Evolutionary conservation across 1,140 invertebrate genomes (phyloP), one percentile per base, ranked within the genome.

Genomic region (Heliothis virescens): DNA sequence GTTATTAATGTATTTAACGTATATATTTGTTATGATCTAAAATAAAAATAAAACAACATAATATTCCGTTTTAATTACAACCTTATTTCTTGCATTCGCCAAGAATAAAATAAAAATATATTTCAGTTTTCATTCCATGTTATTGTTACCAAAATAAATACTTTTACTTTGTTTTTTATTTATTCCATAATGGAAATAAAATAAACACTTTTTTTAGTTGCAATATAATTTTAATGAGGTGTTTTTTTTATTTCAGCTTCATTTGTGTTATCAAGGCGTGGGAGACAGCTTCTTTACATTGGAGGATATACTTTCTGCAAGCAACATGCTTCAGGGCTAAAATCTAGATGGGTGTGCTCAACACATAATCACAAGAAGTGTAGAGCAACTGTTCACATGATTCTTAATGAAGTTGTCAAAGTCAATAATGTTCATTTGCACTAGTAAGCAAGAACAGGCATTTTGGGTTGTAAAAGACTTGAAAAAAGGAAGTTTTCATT

Each of bases 331-430:
- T 62, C 67, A 3, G 81, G 79, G 0, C 71, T 47, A n/a, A 90
- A 88, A 81, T 84, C 74, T 0, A 79, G 86, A 60, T 90, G 89
- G 88, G 77, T 85, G 9, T 90, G 87, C 72, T 90, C 88, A 0
- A 88, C 87, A 0, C 86, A 89, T 26, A 87, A 87, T 29, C 71
- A 84, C 50, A 86, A 82, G 50, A 73, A 79, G 12, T 90, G 90
- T 62, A 76, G 73, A 0, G 89, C 90, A 0, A 55, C 82, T 5
- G 47, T 87, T 16, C 86, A 88, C 21, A 90, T 88, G 0, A n/a
- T 83, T 9, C 80, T 75, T 1, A 77, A 82, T 34, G 48, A 81
- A 48, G 79, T 91, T 50, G 60, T 85, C 21, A 79, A 57, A 71
- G 55, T 85, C 21, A 83, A 83, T 21, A 86, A 84, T 79, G 18